Base-by-base conservation (phyloP, 2,113 vertebrate species). In the Chaenocephalus aceratus region DNA sequence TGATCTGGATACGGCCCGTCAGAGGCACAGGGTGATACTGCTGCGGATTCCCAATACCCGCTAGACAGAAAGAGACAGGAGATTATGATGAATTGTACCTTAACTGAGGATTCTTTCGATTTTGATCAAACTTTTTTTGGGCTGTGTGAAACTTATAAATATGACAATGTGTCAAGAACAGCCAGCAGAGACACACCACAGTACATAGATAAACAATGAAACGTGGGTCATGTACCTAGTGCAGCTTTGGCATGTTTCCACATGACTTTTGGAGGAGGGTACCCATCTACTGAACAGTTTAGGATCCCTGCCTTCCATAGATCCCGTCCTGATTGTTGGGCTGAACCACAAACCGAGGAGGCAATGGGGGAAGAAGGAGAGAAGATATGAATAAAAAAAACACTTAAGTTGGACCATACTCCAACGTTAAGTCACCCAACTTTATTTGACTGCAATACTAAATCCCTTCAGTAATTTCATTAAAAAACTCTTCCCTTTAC, bases 251-350 rank as follows among this genome's bases (percentile, higher is more conserved):
- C 97, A 0, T 99, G 98, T 46, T 99, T 99, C 98, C 98, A 99
- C 96, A 99, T 98, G 91, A 99, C 98, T 89, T 99, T 98, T 0
- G 98, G 98, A 14, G 98, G 98, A 0, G 98, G 98, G 75, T 99
- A 99, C 48, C 98, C 98, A 0, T 99, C 97, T 15, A 99, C 98
- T 0, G 98, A 99, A 86, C 98, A 99, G 90, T 99, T 99, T 51
- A 99, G 93, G 89, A 99, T 97, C 3, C 97, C 98, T 0, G 97
- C 96, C 87, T 98, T 99, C 23, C 98, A 0, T 99, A 99, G 89
- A 99, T 99, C 75, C 98, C 98, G 11, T 99, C 98, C 86, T 99
- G 98, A 90, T 99, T 99, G 94, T 99, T 99, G 82, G 98, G 98
- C 60, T 99, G 98, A 45, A 99, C 98, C 91, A 98, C 96, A 34